A percentile compares a stretch with the other conserved stretches of the same genome.
Evolutionary conservation across 1,140 invertebrate genomes (phyloP).

Genomic region (Orussus abietinus): DNA sequence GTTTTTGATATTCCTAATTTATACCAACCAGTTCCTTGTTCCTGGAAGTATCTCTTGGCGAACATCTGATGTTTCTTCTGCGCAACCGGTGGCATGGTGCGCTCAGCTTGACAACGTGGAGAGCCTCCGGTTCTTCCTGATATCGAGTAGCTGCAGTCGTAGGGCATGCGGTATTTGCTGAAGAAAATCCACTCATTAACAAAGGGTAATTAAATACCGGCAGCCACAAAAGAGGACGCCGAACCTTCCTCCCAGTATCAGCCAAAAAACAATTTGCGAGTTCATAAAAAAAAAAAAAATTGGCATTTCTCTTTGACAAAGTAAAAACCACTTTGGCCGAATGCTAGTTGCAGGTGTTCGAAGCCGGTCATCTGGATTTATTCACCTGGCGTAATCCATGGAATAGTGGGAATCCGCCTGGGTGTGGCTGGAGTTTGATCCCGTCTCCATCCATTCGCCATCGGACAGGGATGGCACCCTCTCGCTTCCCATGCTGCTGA

Average conservation of each 20-base stretch:
- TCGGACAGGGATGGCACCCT: constrained; percentile 82
- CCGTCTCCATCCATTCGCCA: constrained; percentile 83
- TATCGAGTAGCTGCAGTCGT: constrained; percentile 67
- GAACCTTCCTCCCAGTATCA: too few species aligned
- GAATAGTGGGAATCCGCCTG: constrained; percentile 58
- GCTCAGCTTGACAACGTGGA: constrained; percentile 42
- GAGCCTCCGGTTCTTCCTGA: constrained; percentile 35
- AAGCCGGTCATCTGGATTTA: constrained; percentile 7
- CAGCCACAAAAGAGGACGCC: too few species aligned
- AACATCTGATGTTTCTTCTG: constrained; percentile 92
- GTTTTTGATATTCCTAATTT: constrained; percentile 1
- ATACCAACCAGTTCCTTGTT: constrained; percentile 39
- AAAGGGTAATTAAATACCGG: too few species aligned
- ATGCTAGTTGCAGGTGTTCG: too few species aligned
- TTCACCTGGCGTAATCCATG: constrained; percentile 53
- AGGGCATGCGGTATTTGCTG: constrained; percentile 72
- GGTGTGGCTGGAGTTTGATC: constrained; percentile 75
- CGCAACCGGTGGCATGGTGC: constrained; percentile 65
- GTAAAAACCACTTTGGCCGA: too few species aligned
- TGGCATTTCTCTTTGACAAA: background rate
- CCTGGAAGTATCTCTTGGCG: constrained; percentile 79
- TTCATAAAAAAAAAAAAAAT: constrained; percentile 11
- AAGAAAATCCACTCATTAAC: constrained; percentile 19
- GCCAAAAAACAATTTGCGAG: too few species aligned
- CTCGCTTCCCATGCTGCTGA: constrained; percentile 88